These are phyloP conservation scores for Thamnophis elegans DNA, from an alignment of 2,797 vertebrate genomes.

Conservation along the genomic window DNA sequence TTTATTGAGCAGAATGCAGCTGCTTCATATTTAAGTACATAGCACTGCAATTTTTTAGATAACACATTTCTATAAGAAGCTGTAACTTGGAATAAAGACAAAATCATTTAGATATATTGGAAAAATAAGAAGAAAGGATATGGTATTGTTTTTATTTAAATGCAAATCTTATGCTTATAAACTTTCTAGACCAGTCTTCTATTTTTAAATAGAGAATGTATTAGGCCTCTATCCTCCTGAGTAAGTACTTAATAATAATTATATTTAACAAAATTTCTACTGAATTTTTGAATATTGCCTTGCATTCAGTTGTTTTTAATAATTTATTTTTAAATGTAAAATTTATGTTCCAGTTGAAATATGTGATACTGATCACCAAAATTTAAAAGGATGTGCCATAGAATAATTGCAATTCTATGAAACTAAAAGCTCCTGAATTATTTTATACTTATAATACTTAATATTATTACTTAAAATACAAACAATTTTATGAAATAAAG, in stretches of 20 bases:
- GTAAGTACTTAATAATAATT: neutral
- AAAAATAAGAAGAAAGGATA: neutral
- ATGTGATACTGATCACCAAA: neutral
- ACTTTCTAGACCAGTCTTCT: neutral
- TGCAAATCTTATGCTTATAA: neutral
- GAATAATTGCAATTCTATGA: conserved; percentile 12
- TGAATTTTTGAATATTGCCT: neutral
- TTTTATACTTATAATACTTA: conserved; percentile 16
- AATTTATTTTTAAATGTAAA: neutral
- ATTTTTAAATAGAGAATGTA: neutral
- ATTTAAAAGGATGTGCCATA: conserved; percentile 2
- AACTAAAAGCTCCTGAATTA: conserved; percentile 17
- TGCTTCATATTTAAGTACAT: neutral
- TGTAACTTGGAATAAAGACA: neutral
- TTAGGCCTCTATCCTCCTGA: neutral
- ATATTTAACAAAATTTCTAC: conserved; percentile 6
- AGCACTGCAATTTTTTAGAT: neutral
- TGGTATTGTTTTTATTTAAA: neutral
- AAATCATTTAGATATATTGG: neutral
- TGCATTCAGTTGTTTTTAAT: neutral
- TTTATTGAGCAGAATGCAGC: neutral
- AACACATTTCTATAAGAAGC: neutral
- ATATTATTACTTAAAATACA: neutral
- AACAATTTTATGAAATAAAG: conserved; percentile 21
- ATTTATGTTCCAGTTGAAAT: neutral